Conservation (phyloP, 2,888 invertebrate species). For the Bellardia pandia region DNA sequence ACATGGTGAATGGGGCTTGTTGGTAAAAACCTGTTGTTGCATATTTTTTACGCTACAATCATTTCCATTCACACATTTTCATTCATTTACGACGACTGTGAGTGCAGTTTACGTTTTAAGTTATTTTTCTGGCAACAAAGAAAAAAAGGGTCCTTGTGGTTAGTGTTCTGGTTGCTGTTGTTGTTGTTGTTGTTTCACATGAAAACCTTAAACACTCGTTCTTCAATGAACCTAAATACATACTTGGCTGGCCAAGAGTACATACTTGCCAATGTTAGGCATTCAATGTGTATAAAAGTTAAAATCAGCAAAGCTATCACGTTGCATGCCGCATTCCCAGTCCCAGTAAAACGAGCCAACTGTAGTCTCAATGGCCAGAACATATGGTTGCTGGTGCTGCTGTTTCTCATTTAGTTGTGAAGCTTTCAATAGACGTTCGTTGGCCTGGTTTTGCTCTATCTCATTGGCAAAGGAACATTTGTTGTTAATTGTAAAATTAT, state of each 20-base stretch:
- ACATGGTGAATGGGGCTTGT: conserved; percentile 50
- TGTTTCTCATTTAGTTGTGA: conserved; percentile 46
- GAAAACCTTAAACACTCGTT: conserved; percentile 19
- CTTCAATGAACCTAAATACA: conserved; percentile 35
- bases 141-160: conserved; percentile 47
- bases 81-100: conserved; percentile 53
- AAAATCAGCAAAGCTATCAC: conserved; percentile 60
- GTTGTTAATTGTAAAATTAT: neutral
- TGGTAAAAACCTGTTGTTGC: conserved; percentile 64
- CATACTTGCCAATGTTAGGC: neutral
- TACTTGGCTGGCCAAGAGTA: neutral
- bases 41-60: conserved; percentile 38
- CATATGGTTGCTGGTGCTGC: conserved; percentile 65
- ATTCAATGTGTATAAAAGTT: conserved; percentile 50
- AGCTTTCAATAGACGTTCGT: conserved; percentile 77
- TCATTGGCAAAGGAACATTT: conserved; percentile 74
- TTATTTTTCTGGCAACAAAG: neutral
- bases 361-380: conserved; percentile 79
- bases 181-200: conserved; percentile 16
- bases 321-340: conserved; percentile 77
- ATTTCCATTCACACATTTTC: conserved; percentile 63
- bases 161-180: neutral
- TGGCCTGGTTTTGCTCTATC: conserved; percentile 82
- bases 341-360: conserved; percentile 82
- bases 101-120: conserved; percentile 30